These are phyloP conservation scores for Pempheris klunzingeri DNA, from an alignment of 2,797 vertebrate genomes.

Conservation along the genomic window DNA sequence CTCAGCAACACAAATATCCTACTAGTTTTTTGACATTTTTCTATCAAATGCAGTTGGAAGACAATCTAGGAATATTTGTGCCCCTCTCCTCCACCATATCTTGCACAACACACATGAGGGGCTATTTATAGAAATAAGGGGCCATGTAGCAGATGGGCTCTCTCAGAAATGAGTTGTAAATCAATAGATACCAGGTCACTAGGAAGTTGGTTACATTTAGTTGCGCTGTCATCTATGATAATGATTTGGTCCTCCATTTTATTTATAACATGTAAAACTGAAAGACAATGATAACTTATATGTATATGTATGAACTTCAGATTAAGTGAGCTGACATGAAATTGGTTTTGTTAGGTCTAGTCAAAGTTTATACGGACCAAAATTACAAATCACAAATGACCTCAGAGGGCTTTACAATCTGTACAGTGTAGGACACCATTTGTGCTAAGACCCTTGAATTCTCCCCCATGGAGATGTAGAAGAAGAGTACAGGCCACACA, in stretches of 20 bases:
- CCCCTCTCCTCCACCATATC: neutral
- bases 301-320: constrained; percentile 1
- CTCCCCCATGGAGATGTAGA: too few species aligned
- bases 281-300: constrained; percentile 4
- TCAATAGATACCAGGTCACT: neutral
- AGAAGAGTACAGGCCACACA: too few species aligned
- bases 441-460: too few species aligned
- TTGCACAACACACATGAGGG: neutral
- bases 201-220: neutral
- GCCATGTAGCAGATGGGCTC: neutral
- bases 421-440: too few species aligned
- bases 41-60: neutral
- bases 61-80: neutral
- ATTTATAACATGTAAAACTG: neutral
- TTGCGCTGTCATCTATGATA: neutral
- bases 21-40: neutral
- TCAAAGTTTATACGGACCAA: too few species aligned
- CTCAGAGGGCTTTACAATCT: too few species aligned
- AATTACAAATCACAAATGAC: too few species aligned
- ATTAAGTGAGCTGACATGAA: constrained; percentile 6
- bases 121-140: neutral
- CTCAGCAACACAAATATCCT: neutral
- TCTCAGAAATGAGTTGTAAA: neutral
- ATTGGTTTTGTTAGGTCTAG: constrained; percentile 18
- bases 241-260: neutral